A percentile compares a stretch with the other conserved stretches of the same genome.
These are phyloP conservation scores for Melolontha melolontha DNA, from an alignment of 2,888 invertebrate genomes.

Conservation along the genomic window DNA sequence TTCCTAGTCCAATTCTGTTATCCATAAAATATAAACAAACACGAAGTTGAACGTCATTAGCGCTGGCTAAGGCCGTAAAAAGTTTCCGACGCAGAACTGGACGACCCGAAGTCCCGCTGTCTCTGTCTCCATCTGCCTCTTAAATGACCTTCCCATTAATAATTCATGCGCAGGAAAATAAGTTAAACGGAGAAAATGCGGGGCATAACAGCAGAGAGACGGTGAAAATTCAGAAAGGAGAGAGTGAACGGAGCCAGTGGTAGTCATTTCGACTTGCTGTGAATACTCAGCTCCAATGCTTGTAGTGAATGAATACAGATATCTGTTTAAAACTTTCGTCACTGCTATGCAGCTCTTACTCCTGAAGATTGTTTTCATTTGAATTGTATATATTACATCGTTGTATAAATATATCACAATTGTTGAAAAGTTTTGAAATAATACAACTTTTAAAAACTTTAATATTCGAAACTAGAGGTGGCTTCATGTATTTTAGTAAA, in stretches of 20 bases:
- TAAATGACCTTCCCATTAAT: constrained; percentile 48
- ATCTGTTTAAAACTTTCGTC: constrained; percentile 35
- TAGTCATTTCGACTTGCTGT: neutral
- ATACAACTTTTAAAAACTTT: no score
- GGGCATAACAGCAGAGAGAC: constrained; percentile 3
- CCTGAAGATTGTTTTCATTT: no score
- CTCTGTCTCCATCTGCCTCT: constrained; percentile 27
- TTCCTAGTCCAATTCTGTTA: no score
- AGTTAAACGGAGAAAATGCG: constrained; percentile 45
- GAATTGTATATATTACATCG: no score
- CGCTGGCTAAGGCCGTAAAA: constrained; percentile 28
- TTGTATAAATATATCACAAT: no score
- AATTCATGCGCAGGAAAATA: constrained; percentile 47
- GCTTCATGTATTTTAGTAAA: no score
- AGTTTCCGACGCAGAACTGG: constrained; percentile 16
- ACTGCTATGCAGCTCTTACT: neutral
- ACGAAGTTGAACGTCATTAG: constrained; percentile 35
- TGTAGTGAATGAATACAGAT: constrained; percentile 34
- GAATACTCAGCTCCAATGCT: constrained; percentile 4
- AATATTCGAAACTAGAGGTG: no score
- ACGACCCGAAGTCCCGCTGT: constrained; percentile 16
- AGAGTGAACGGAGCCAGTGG: neutral
- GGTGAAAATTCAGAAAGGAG: constrained; percentile 18
- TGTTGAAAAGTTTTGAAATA: no score
- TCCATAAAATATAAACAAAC: constrained; percentile 34